Conservation (phyloP, 2,113 vertebrate species). For the Cyanoliseus patagonus region DNA sequence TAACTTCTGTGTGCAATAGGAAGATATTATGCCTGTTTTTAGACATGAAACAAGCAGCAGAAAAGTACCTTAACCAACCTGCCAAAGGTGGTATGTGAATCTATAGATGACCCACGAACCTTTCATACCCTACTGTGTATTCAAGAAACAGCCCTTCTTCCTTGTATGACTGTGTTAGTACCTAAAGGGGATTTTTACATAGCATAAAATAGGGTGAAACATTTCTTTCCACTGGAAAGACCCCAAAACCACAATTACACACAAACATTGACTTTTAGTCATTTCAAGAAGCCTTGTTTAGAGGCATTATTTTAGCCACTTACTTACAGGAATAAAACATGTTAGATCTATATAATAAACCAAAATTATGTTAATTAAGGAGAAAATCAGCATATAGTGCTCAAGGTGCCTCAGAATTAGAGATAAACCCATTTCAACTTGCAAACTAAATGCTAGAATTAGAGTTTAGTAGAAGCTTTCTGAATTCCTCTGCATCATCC, state of each 20-base stretch:
- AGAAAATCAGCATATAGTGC: background rate
- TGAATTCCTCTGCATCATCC: background rate
- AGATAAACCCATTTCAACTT: background rate
- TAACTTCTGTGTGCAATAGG: background rate
- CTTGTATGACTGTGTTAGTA: background rate
- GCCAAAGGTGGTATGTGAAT: background rate
- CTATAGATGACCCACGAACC: background rate
- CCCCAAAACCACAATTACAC: background rate
- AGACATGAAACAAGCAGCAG: background rate
- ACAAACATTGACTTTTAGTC: background rate
- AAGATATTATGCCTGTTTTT: background rate
- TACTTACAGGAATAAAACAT: background rate
- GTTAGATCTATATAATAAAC: background rate
- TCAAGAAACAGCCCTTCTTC: background rate
- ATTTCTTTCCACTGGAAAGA: slow-evolving; percentile 2
- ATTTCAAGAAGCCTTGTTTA: background rate
- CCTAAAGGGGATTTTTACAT: background rate
- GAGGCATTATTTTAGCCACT: background rate
- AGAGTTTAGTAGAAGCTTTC: background rate
- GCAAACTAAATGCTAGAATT: background rate
- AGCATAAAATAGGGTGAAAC: background rate
- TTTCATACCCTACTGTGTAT: background rate
- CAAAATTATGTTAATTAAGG: background rate
- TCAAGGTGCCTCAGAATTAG: background rate
- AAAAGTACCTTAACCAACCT: background rate